Conservation (phyloP, 2,113 vertebrate genomes). For the Butorides virescens region DNA sequence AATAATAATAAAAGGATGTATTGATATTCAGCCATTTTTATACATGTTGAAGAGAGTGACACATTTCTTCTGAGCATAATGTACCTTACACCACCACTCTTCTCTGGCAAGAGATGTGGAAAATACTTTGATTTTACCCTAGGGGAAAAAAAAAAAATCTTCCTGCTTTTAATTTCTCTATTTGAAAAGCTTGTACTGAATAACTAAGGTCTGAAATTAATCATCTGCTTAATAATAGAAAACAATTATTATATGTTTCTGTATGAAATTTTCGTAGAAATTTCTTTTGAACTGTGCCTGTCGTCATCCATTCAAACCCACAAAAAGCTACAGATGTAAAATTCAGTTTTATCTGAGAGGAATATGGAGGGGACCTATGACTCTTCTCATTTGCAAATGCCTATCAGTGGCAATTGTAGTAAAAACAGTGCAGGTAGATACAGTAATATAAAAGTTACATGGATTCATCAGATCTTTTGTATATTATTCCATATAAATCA, state of each 20-base stretch:
- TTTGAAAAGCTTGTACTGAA: neutral
- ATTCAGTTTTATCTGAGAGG: neutral
- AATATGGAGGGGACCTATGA: rapidly evolving
- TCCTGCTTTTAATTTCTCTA: neutral
- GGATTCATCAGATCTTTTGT: neutral
- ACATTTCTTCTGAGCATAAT: neutral
- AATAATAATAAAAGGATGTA: neutral
- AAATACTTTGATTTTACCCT: neutral
- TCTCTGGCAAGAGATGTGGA: neutral
- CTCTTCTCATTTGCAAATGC: neutral
- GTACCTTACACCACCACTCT: neutral
- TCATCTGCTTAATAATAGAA: neutral
- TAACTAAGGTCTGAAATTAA: neutral
- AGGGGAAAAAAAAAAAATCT: neutral
- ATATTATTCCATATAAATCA: neutral
- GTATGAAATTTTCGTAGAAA: neutral
- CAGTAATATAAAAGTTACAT: neutral
- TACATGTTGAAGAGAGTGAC: neutral
- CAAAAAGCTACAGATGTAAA: neutral
- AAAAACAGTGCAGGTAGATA: neutral
- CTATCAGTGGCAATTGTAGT: neutral
- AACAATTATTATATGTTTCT: neutral
- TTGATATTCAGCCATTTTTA: neutral
- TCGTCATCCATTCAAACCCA: neutral
- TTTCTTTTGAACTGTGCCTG: neutral